Evolutionary conservation across 2,797 vertebrate genomes (phyloP).

Genomic region (Urophycis tenuis): DNA sequence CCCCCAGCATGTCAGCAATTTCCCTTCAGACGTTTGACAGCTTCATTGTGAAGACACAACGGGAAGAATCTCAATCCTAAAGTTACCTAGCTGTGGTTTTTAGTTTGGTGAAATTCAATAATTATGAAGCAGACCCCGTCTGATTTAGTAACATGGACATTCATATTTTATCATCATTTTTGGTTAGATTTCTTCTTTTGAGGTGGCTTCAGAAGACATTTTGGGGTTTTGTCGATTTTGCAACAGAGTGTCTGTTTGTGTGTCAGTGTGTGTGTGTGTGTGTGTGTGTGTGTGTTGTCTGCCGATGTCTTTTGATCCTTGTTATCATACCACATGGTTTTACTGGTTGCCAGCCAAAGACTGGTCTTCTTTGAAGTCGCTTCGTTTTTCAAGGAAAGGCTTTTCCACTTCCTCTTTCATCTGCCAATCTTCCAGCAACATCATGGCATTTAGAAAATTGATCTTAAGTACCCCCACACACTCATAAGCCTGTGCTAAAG

Average conservation of each 20-base stretch:
- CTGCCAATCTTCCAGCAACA: slow-evolving; percentile 11
- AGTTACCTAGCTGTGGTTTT: too few relatives aligned
- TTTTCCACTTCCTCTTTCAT: slow-evolving; percentile 4
- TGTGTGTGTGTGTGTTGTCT: neutral
- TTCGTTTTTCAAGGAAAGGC: neutral
- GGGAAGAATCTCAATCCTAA: neutral
- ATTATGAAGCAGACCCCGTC: neutral
- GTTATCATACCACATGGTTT: slow-evolving; percentile 10
- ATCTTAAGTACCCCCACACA: neutral
- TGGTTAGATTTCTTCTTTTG: neutral
- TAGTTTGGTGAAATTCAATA: too few relatives aligned
- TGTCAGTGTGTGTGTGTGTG: neutral
- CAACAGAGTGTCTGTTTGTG: neutral
- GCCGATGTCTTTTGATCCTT: slow-evolving; percentile 15
- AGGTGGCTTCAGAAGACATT: too few relatives aligned
- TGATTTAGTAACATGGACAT: neutral
- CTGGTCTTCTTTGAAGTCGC: neutral
- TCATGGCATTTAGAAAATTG: neutral
- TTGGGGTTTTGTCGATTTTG: neutral
- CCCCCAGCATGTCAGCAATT: slow-evolving; percentile 39
- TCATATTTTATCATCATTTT: neutral
- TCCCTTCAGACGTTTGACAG: slow-evolving; percentile 4
- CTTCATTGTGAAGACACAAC: neutral
- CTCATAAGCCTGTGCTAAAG: neutral
- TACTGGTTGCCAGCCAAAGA: slow-evolving; percentile 20